These are phyloP conservation scores for Pollimyrus isidori DNA, from an alignment of 2,113 vertebrate genomes.

Conservation along the genomic window DNA sequence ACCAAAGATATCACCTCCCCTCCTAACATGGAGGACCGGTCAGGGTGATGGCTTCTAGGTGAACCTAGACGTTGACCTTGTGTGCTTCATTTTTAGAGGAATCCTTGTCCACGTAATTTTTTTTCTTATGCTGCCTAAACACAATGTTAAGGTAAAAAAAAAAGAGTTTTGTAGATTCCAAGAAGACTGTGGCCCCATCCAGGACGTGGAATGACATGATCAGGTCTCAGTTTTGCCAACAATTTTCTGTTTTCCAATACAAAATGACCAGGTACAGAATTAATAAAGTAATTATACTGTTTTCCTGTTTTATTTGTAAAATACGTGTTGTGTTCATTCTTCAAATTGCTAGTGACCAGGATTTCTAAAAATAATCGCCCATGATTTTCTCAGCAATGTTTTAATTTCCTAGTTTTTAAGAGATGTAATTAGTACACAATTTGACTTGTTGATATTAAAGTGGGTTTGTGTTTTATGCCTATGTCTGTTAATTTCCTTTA, in stretches of 20 bases:
- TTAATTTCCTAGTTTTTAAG: background rate
- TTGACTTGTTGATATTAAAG: background rate
- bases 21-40: background rate
- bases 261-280: constrained; percentile 26
- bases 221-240: background rate
- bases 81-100: background rate
- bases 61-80: background rate
- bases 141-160: background rate
- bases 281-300: constrained; percentile 17
- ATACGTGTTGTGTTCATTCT: background rate
- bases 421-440: background rate
- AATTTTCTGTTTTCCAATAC: background rate
- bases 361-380: background rate
- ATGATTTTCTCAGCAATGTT: background rate
- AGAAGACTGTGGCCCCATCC: background rate
- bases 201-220: background rate
- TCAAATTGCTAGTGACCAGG: background rate
- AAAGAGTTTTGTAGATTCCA: background rate
- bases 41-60: background rate
- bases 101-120: background rate
- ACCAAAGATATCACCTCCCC: background rate
- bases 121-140: background rate
- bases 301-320: background rate
- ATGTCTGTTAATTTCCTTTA: background rate
- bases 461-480: background rate